These are phyloP conservation scores for Athalia rosae DNA, from an alignment of 2,888 invertebrate genomes.

Conservation along the genomic window DNA sequence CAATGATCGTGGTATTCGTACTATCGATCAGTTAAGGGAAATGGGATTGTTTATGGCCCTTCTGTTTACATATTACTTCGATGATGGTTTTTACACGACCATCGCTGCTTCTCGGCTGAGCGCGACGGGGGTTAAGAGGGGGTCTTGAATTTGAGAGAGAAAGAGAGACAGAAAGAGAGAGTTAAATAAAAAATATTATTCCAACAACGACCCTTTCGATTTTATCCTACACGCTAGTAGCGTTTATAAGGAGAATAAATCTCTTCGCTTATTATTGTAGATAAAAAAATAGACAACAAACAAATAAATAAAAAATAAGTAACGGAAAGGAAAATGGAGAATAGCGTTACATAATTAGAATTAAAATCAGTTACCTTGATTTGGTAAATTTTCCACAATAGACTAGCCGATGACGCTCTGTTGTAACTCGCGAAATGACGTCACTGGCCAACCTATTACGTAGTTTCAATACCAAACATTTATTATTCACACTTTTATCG, in stretches of 20 bases:
- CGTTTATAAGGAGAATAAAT: background rate
- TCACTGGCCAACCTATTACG: conserved; percentile 59
- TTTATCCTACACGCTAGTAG: background rate
- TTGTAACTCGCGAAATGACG: conserved; percentile 67
- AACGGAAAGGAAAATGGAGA: background rate
- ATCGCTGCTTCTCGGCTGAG: conserved; percentile 7
- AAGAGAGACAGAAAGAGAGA: too few species aligned
- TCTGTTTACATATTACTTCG: conserved; percentile 36
- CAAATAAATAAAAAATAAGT: too few species aligned
- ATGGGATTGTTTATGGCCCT: conserved; percentile 28
- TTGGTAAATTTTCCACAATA: conserved; percentile 63
- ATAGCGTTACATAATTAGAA: conserved; percentile 46
- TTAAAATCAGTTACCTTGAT: conserved; percentile 46
- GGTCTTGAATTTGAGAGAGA: background rate
- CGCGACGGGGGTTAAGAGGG: conserved; percentile 21
- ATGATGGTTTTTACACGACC: conserved; percentile 17
- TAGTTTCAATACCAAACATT: conserved; percentile 23
- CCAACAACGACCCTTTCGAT: background rate
- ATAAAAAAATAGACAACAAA: too few species aligned
- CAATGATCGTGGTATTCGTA: background rate
- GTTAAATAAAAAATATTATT: conserved; percentile 9
- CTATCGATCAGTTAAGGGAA: conserved; percentile 6
- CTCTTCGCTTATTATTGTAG: background rate
- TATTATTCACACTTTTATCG: background rate
- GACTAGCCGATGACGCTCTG: conserved; percentile 66